phyloP scores from a whole-genome alignment of 2,888 invertebrate species.

The Nebria salina region DNA sequence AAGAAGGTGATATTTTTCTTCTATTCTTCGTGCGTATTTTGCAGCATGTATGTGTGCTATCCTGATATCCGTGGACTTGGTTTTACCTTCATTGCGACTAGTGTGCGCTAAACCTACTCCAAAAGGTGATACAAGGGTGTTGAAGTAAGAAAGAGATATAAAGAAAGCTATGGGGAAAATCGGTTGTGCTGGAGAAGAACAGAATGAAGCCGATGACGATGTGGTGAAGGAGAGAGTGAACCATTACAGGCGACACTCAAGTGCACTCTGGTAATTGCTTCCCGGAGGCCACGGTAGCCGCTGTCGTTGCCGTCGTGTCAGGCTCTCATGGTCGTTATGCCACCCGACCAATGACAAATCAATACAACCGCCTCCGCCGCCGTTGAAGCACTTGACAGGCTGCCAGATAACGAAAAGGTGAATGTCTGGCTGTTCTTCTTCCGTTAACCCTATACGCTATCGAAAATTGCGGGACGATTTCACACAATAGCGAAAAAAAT shows the following conservation, averaged over 20 bases:
- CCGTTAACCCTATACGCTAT: conserved; percentile 11
- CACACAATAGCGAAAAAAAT: neutral
- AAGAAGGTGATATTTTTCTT: conserved; percentile 34
- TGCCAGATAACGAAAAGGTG: conserved; percentile 37
- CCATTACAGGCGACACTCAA: conserved; percentile 50
- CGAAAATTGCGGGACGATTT: neutral
- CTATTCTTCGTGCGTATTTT: conserved; percentile 27
- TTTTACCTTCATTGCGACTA: conserved; percentile 4
- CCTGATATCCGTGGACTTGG: neutral
- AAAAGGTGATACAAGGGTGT: neutral
- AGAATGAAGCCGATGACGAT: conserved; percentile 15
- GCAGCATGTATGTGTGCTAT: neutral
- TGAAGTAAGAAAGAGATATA: conserved; percentile 6
- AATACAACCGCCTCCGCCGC: conserved; percentile 32
- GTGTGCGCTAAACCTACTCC: neutral
- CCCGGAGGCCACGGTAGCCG: conserved; percentile 32
- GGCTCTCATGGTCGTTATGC: conserved; percentile 23
- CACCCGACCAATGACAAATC: conserved; percentile 44
- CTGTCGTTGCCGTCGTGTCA: conserved; percentile 19
- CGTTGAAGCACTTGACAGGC: conserved; percentile 42
- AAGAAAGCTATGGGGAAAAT: conserved; percentile 3
- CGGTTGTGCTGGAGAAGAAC: conserved; percentile 6
- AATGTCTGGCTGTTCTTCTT: neutral
- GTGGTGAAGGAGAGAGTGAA: conserved; percentile 41
- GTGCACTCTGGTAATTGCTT: conserved; percentile 53